Conservation (phyloP, 2,113 vertebrate genomes). For the Scomber scombrus region DNA sequence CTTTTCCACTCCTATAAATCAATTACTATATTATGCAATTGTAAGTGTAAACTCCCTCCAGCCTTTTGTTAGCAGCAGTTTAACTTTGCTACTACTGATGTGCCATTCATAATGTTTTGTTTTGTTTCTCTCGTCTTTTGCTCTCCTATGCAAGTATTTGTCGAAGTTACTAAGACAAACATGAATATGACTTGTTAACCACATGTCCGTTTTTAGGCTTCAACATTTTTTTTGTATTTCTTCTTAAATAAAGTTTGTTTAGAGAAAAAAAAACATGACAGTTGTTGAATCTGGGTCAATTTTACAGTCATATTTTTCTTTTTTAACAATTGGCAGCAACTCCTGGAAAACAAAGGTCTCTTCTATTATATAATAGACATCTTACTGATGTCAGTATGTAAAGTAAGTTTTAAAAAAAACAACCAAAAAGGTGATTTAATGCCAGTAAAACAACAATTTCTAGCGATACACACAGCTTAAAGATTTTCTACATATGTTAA, state of each 20-base stretch:
- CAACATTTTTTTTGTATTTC: constrained; percentile 64
- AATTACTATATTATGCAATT: constrained; percentile 25
- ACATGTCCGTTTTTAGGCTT: constrained; percentile 56
- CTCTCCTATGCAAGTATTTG: constrained; percentile 30
- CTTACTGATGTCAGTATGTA: too few relatives aligned
- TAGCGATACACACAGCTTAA: too few relatives aligned
- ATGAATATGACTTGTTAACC: constrained; percentile 45
- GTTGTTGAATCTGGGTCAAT: background rate
- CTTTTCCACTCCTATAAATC: constrained; percentile 10
- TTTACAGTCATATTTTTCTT: too few relatives aligned
- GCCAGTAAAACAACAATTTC: too few relatives aligned
- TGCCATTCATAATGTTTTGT: constrained; percentile 2
- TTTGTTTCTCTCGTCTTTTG: constrained; percentile 19
- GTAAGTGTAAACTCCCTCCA: constrained; percentile 19
- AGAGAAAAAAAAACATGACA: constrained; percentile 13
- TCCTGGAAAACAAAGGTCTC: too few relatives aligned
- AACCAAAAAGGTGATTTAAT: too few relatives aligned
- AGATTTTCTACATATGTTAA: too few relatives aligned
- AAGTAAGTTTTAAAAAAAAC: too few relatives aligned
- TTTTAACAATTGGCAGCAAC: too few relatives aligned
- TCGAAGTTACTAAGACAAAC: constrained; percentile 23
- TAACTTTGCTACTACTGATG: constrained; percentile 1
- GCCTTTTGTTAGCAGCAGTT: constrained; percentile 32
- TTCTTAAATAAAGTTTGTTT: constrained; percentile 77
- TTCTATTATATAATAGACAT: too few relatives aligned